phyloP scores from a whole-genome alignment of 2,888 invertebrate genomes.

The Tiliacea citrago region DNA sequence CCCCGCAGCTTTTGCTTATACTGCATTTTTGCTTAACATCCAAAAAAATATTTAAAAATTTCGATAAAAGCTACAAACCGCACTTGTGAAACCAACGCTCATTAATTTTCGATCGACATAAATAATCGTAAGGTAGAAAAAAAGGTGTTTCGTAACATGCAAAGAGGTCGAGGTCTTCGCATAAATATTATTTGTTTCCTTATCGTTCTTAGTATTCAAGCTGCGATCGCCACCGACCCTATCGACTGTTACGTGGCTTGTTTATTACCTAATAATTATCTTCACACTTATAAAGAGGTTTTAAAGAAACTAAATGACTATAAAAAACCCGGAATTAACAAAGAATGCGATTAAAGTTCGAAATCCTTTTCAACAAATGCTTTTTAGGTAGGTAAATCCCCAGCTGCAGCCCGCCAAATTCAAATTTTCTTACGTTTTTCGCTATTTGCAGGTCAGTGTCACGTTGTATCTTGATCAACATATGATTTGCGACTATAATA shows the following conservation, averaged over 20 bases:
- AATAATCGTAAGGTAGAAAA: conserved; percentile 43
- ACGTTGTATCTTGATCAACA: too few species aligned
- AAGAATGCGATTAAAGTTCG: too few species aligned
- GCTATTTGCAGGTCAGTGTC: too few species aligned
- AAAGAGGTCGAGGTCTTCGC: conserved; percentile 85
- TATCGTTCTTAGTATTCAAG: conserved; percentile 81
- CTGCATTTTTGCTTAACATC: neutral
- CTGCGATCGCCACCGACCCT: conserved; percentile 79
- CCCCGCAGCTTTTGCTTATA: too few species aligned
- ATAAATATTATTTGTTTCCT: conserved; percentile 83
- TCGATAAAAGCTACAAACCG: neutral
- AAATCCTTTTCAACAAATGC: too few species aligned
- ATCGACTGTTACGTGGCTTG: conserved; percentile 80
- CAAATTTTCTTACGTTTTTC: too few species aligned
- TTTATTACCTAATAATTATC: conserved; percentile 83
- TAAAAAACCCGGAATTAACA: too few species aligned
- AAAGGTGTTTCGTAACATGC: conserved; percentile 79
- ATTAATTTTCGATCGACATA: conserved; percentile 22
- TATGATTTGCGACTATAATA: too few species aligned
- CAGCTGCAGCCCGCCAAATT: too few species aligned
- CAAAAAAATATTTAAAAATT: neutral
- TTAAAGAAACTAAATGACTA: too few species aligned
- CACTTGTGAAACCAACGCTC: neutral
- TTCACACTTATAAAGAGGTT: conserved; percentile 65
- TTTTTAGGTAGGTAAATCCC: too few species aligned